These are phyloP conservation scores for Gortyna flavago DNA, from an alignment of 2,888 invertebrate species.

Conservation along the genomic window DNA sequence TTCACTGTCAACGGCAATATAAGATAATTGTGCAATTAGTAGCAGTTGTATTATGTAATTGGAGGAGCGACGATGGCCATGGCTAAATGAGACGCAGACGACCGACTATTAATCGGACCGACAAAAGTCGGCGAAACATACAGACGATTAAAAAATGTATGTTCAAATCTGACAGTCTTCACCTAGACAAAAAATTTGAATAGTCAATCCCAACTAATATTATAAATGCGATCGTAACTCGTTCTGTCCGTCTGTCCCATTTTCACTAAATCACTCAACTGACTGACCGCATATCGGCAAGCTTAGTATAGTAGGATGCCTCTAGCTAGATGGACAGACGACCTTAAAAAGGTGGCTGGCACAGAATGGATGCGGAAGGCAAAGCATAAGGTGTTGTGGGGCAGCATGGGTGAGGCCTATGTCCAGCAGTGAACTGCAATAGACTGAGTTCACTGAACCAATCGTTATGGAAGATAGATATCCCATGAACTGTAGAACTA, in stretches of 20 bases:
- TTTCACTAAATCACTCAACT: background rate
- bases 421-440: too few species aligned
- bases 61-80: slow-evolving; percentile 55
- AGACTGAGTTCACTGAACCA: background rate
- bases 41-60: slow-evolving; percentile 68
- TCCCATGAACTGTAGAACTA: background rate
- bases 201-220: background rate
- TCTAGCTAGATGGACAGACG: too few species aligned
- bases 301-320: too few species aligned
- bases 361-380: background rate
- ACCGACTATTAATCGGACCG: slow-evolving; percentile 10
- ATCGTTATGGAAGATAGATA: background rate
- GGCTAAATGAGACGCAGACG: slow-evolving; percentile 22
- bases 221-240: background rate
- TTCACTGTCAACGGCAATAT: slow-evolving; percentile 70
- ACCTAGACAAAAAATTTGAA: too few species aligned
- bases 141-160: too few species aligned
- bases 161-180: too few species aligned
- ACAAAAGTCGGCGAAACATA: background rate
- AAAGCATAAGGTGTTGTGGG: background rate
- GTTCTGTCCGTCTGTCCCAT: background rate
- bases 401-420: background rate
- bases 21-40: slow-evolving; percentile 75
- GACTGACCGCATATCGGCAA: background rate
- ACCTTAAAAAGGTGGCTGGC: too few species aligned